A percentile compares a stretch with the other conserved stretches of the same genome.
Conservation (phyloP, 1,140 invertebrate species). For the Drosophila tristis region DNA sequence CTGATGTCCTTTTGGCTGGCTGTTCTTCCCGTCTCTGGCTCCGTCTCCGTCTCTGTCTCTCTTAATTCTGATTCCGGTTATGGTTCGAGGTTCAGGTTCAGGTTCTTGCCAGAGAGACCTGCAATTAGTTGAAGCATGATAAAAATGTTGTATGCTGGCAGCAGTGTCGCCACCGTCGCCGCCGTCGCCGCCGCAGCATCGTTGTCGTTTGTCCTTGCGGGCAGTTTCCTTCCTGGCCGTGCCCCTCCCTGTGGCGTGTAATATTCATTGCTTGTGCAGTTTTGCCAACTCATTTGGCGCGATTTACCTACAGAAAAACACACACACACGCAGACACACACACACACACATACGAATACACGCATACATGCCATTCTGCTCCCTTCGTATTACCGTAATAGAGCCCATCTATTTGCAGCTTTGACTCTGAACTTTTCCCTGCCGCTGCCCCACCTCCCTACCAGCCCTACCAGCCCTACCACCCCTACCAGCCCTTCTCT, state of each 20-base stretch:
- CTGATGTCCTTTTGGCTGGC: conserved; percentile 23
- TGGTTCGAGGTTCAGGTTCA: conserved; percentile 9
- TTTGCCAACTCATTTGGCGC: conserved; percentile 68
- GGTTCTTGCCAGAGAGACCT: conserved; percentile 25
- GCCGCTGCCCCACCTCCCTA: neutral
- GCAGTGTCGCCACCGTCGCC: neutral
- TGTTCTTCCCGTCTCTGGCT: conserved; percentile 1
- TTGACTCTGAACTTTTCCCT: conserved; percentile 23
- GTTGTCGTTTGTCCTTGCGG: conserved; percentile 2
- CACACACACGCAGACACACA: conserved; percentile 22
- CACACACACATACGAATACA: conserved; percentile 1
- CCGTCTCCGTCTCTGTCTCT: conserved; percentile 2
- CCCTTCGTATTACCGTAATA: conserved; percentile 5
- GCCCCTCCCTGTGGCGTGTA: neutral
- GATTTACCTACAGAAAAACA: conserved; percentile 55
- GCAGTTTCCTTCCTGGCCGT: conserved; percentile 11
- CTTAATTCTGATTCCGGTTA: conserved; percentile 13
- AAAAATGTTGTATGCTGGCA: conserved; percentile 59
- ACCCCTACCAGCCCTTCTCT: neutral
- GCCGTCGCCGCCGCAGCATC: neutral
- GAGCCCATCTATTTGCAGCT: conserved; percentile 24
- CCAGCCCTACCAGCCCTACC: neutral
- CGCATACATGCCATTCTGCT: conserved; percentile 2
- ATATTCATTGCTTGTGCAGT: conserved; percentile 44
- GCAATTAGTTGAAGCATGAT: conserved; percentile 74